Conservation (phyloP, 2,888 invertebrate genomes). For the Mythimna loreyi region DNA sequence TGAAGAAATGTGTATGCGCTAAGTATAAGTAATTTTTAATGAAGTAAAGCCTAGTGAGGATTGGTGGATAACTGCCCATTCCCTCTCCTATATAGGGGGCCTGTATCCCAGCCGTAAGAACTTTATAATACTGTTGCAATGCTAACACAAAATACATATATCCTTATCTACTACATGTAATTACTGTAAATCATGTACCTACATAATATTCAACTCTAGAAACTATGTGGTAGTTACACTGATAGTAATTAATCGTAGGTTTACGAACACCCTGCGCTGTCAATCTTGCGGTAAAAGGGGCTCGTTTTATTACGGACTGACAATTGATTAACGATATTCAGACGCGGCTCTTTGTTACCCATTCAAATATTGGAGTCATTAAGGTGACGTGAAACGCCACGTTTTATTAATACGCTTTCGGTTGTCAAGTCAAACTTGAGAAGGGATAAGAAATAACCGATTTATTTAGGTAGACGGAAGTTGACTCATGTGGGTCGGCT, state of each 20-base stretch:
- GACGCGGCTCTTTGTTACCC: constrained; percentile 7
- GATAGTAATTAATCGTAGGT: constrained; percentile 30
- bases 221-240: not conserved
- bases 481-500: not conserved
- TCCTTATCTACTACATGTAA: not conserved
- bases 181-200: not conserved
- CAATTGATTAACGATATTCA: constrained; percentile 22
- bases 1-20: no score
- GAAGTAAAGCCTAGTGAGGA: no score
- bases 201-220: not conserved
- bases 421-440: not conserved
- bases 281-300: constrained; percentile 16
- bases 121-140: no score
- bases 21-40: no score
- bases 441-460: not conserved
- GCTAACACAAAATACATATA: no score
- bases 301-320: constrained; percentile 21
- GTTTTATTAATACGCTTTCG: not conserved
- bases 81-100: no score
- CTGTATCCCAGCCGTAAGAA: no score
- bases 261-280: constrained; percentile 10
- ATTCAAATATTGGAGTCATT: not conserved
- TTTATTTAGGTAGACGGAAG: not conserved
- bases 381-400: no score
- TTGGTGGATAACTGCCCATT: no score